Conservation (phyloP, 2,113 vertebrate genomes). For the Petrocephalus microphthalmus region DNA sequence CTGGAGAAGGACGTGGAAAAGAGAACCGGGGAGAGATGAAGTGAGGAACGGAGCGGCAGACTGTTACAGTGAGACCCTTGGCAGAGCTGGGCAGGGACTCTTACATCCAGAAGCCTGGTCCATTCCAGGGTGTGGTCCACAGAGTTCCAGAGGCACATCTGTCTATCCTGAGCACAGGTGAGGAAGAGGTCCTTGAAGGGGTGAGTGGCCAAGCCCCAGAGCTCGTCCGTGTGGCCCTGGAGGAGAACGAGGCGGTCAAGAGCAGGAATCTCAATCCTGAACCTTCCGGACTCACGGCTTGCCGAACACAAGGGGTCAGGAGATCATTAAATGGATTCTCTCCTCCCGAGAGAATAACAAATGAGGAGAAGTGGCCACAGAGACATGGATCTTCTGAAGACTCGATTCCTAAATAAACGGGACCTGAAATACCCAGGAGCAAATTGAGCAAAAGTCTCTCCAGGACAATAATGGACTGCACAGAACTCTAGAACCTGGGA, state of each 20-base stretch:
- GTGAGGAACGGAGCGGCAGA: not conserved
- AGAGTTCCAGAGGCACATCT: constrained; percentile 90
- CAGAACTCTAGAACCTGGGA: not conserved
- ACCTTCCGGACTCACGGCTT: not conserved
- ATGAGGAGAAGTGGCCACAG: not conserved
- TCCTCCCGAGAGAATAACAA: not conserved
- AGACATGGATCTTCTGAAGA: not conserved
- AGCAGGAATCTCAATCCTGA: not conserved
- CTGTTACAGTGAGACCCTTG: not conserved
- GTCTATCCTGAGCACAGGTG: constrained; percentile 90
- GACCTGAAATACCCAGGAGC: not conserved
- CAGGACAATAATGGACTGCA: not conserved
- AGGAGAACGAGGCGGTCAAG: constrained; percentile 11
- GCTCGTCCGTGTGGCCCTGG: constrained; percentile 94
- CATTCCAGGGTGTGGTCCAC: constrained; percentile 83
- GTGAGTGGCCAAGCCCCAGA: constrained; percentile 92
- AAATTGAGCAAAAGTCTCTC: not conserved
- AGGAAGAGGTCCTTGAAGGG: constrained; percentile 86
- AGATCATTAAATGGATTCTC: not conserved
- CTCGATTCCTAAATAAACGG: not conserved
- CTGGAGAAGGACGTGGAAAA: constrained; percentile 50
- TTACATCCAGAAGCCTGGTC: constrained; percentile 84
- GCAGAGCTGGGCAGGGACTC: constrained; percentile 28
- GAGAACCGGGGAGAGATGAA: not conserved
- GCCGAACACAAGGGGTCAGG: not conserved